Percentiles rank a stretch among this genome's conserved stretches.
Conservation (phyloP, 2,797 vertebrate genomes). For the Cyprinella venusta region DNA sequence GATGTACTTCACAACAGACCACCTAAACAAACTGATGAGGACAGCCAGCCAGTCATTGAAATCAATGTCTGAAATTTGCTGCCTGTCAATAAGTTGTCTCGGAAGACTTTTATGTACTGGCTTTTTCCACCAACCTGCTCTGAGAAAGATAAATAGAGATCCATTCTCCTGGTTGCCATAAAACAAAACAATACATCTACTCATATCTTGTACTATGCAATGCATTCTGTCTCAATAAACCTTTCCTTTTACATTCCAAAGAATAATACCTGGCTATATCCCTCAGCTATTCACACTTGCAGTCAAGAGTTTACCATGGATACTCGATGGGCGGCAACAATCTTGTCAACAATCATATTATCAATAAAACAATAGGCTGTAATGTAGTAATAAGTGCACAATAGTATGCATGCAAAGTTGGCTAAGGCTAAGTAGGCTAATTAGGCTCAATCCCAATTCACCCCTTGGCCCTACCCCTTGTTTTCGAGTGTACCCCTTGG, state of each 20-base stretch:
- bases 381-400: too few species aligned
- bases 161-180: background rate
- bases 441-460: too few species aligned
- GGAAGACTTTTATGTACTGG: background rate
- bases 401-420: too few species aligned
- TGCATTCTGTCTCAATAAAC: background rate
- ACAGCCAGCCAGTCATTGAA: background rate
- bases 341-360: too few species aligned
- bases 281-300: background rate
- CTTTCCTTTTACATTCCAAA: background rate
- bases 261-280: background rate
- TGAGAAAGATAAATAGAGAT: background rate
- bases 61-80: background rate
- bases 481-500: too few species aligned
- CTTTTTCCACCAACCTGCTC: background rate
- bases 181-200: background rate
- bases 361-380: too few species aligned
- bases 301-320: too few species aligned
- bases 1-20: background rate
- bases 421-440: too few species aligned
- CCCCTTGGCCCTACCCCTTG: too few species aligned
- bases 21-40: conserved; percentile 19
- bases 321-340: too few species aligned
- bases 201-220: background rate
- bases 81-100: background rate